phyloP scores from a whole-genome alignment of 1,140 invertebrate genomes.

The Linepithema humile region DNA sequence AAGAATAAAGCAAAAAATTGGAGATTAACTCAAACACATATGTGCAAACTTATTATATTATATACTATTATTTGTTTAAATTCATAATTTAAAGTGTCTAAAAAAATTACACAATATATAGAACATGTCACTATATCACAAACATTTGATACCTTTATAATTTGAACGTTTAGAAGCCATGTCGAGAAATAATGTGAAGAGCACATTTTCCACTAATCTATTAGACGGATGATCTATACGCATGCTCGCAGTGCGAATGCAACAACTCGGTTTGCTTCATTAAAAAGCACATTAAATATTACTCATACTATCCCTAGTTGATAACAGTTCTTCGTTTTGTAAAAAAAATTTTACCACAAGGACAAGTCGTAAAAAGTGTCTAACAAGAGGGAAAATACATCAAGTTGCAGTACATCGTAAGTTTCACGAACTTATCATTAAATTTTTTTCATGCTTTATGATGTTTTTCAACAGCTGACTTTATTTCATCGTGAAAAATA shows the following conservation, averaged over 20 bases:
- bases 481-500: too few species aligned
- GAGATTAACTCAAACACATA: neutral
- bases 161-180: neutral
- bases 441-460: too few species aligned
- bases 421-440: too few species aligned
- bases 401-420: too few species aligned
- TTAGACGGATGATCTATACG: neutral
- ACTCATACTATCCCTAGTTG: neutral
- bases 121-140: neutral
- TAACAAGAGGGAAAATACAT: neutral
- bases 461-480: too few species aligned
- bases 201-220: neutral
- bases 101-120: too few species aligned
- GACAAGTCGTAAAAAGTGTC: too few species aligned
- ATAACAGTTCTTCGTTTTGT: neutral
- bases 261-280: neutral
- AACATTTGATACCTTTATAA: constrained; percentile 8
- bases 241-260: neutral
- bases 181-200: neutral
- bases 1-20: neutral
- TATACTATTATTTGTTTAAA: too few species aligned
- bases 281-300: constrained; percentile 32
- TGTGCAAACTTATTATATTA: too few species aligned
- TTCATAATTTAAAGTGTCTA: too few species aligned
- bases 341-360: constrained; percentile 8